A percentile compares a stretch with the other conserved stretches of the same genome.
Evolutionary conservation across 2,888 invertebrate genomes (phyloP).

Genomic region (Metalampra italica): DNA sequence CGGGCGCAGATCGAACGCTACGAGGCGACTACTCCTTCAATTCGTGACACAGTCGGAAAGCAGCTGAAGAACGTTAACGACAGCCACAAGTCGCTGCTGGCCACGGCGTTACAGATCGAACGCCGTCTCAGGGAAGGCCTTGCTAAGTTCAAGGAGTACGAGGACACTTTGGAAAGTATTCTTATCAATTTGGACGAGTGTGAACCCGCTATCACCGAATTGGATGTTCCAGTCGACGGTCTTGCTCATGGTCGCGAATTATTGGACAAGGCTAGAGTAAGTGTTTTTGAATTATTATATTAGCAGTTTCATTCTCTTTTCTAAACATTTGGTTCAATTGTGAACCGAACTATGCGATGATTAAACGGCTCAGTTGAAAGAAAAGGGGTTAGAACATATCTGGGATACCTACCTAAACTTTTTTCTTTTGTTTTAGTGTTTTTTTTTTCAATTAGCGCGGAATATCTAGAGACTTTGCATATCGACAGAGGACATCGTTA

Average conservation of each 20-base stretch:
- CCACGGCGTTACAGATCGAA: slow-evolving; percentile 94
- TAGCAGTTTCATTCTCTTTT: background rate
- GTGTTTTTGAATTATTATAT: slow-evolving; percentile 20
- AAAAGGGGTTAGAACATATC: no score
- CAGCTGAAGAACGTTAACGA: slow-evolving; percentile 95
- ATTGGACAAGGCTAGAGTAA: slow-evolving; percentile 86
- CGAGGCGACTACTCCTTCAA: slow-evolving; percentile 82
- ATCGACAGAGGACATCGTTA: no score
- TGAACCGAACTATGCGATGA: no score
- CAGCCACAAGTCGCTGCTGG: slow-evolving; percentile 92
- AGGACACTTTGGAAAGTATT: slow-evolving; percentile 92
- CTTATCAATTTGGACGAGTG: slow-evolving; percentile 88
- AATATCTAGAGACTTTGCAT: no score
- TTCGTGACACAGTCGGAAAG: slow-evolving; percentile 88
- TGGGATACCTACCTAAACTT: no score
- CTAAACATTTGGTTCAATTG: background rate
- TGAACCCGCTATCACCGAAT: slow-evolving; percentile 87
- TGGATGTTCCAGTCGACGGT: slow-evolving; percentile 86
- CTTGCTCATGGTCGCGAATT: slow-evolving; percentile 85
- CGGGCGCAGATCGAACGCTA: slow-evolving; percentile 91
- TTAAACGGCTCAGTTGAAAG: background rate
- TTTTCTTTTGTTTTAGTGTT: no score
- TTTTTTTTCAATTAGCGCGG: no score
- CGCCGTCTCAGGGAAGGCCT: slow-evolving; percentile 91
- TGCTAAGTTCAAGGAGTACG: slow-evolving; percentile 95